phyloP scores from a whole-genome alignment of 2,113 vertebrate genomes.

The Jaculus jaculus region DNA sequence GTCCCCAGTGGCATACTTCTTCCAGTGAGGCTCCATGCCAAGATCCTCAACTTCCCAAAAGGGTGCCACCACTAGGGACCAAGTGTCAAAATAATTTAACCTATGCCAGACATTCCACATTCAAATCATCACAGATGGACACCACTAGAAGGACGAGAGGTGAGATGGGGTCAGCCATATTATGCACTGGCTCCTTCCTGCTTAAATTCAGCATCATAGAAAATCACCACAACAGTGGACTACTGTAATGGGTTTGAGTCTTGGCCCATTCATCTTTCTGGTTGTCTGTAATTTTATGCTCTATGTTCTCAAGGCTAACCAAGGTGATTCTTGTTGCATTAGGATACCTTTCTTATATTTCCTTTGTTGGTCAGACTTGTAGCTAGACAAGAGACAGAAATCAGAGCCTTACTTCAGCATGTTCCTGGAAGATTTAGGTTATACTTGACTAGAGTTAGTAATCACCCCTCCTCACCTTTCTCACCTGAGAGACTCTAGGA shows the following conservation, averaged over 20 bases:
- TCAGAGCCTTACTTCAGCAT: neutral
- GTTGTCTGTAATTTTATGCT: neutral
- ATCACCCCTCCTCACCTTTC: neutral
- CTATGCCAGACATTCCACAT: neutral
- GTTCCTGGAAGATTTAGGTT: neutral
- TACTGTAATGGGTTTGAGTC: fast-evolving
- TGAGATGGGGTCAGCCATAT: neutral
- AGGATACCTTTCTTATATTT: neutral
- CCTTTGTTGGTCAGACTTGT: neutral
- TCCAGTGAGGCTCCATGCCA: neutral
- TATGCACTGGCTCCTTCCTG: neutral
- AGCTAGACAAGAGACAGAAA: neutral
- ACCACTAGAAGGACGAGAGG: neutral
- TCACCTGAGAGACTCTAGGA: neutral
- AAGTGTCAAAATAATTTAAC: neutral
- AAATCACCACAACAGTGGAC: neutral
- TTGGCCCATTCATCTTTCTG: neutral
- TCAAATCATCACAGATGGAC: neutral
- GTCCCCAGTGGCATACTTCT: too few species aligned
- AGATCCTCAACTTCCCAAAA: neutral
- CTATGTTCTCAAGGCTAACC: neutral
- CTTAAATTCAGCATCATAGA: neutral
- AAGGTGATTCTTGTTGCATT: neutral
- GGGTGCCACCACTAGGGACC: neutral
- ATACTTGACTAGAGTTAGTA: neutral